Base-by-base conservation (phyloP, 2,113 vertebrate genomes). In the Opisthocomus hoazin region DNA sequence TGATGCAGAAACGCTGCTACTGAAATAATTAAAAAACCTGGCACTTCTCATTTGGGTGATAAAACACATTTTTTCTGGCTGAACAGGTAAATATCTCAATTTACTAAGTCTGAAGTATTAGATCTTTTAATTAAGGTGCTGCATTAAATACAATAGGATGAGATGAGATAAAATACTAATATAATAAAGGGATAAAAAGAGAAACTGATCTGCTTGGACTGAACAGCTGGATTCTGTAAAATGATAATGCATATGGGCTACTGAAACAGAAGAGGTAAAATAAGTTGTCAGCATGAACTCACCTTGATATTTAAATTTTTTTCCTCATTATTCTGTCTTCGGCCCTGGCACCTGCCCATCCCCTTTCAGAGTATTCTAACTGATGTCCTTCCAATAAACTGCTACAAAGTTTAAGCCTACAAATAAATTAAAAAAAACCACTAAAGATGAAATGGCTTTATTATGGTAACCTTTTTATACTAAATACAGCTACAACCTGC, bases 361-460 rank as follows among this genome's bases (percentile, higher is more conserved):
- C 48, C 30, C 45, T 91, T 65, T 79, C 81, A 82, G 77, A 12
- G 70, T 84, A 82, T 37, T 91, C 91, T 71, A 91, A 56, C 48
- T 63, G 77, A 87, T 63, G 66, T 43, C 54, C 87, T 80, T 87
- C 91, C 70, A 83, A 54, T 13, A 97, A 69, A 70, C 54, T 83
- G 78, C 84, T 94, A 56, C 82, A 88, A 90, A 96, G 94, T 69
- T 94, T 96, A 91, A 96, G 84, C 63, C 96, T 96, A 79, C 6
- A 85, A 90, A 87, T 57, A 46, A 57, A 63, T 29, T 74, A 23
- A 6, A 32, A 56, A 32, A 20, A 50, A 19, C 5, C 16, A n/a
- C 10, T 26, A 69, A 73, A 66, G 23, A 36, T 5, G 24, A 85
- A 54, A 5, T 37, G 7, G 17, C 24, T 87, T 95, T 84, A n/a